Conservation (phyloP, 30 jellyfish, hydroid and myxozoan species). For the Nemopilema nomurai region DNA sequence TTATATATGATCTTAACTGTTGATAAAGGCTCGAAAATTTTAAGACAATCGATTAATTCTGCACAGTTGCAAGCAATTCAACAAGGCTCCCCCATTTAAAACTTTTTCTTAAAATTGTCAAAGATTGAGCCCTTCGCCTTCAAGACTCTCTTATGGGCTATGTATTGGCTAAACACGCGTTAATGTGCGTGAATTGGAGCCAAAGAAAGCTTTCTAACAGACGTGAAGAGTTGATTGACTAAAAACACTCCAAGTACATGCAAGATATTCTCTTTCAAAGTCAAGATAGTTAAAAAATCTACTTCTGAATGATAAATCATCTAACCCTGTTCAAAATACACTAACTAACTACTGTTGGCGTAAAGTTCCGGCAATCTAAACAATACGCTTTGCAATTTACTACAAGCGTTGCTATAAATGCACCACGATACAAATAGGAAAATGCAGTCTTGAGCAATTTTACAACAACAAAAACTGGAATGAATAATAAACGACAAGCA, state of each 20-base stretch:
- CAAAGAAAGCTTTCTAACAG: too few relatives aligned
- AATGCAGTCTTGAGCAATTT: neutral
- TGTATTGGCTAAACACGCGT: too few relatives aligned
- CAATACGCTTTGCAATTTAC: neutral
- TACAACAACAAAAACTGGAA: neutral
- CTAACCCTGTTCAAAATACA: neutral
- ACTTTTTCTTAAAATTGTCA: neutral
- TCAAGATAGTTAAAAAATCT: conserved; percentile 11
- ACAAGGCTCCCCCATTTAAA: neutral
- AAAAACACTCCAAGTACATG: neutral
- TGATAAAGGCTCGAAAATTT: too few relatives aligned
- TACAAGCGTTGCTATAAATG: neutral
- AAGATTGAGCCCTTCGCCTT: too few relatives aligned
- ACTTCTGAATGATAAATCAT: conserved; percentile 12
- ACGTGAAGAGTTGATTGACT: too few relatives aligned
- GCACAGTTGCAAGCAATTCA: too few relatives aligned
- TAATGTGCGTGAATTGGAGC: too few relatives aligned
- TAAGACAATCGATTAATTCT: too few relatives aligned
- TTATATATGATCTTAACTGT: too few relatives aligned
- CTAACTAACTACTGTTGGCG: neutral
- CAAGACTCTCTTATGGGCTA: too few relatives aligned
- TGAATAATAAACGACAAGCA: neutral
- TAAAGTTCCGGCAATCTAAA: neutral
- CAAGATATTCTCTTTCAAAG: neutral
- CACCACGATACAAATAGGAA: neutral